Evolutionary conservation across 1,140 invertebrate genomes (phyloP).

Genomic region (Aethina tumida): DNA sequence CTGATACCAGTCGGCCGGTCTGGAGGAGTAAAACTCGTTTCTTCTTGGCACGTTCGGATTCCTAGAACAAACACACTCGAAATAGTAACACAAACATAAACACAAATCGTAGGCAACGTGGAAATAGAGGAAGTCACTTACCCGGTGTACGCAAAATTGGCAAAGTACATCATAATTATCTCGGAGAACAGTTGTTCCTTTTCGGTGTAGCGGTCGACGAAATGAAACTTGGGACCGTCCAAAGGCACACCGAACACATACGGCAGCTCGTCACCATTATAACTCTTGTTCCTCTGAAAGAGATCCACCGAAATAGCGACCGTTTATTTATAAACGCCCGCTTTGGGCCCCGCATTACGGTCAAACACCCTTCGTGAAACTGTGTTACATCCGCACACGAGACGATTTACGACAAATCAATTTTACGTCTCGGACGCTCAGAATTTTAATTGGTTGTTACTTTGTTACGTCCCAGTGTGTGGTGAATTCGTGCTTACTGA

Average conservation of each 20-base stretch:
- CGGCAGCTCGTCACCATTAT: constrained; percentile 74
- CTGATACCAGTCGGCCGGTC: constrained; percentile 49
- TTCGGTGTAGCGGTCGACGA: constrained; percentile 59
- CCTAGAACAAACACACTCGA: constrained; percentile 37
- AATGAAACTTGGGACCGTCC: constrained; percentile 60
- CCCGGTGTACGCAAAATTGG: constrained; percentile 83
- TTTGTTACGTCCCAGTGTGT: too few relatives aligned
- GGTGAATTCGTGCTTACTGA: too few relatives aligned
- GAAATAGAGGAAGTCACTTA: constrained; percentile 35
- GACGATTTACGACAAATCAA: too few relatives aligned
- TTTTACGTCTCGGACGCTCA: too few relatives aligned
- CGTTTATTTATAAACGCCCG: constrained; percentile 4
- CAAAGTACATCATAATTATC: constrained; percentile 77
- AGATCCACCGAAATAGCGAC: constrained; percentile 3
- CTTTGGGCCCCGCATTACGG: not conserved
- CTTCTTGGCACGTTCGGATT: constrained; percentile 62
- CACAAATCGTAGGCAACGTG: not conserved
- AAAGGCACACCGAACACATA: constrained; percentile 88
- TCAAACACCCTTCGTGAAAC: too few relatives aligned
- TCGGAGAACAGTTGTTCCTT: constrained; percentile 70
- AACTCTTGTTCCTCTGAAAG: constrained; percentile 26
- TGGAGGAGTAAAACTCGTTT: constrained; percentile 44
- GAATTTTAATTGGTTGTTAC: too few relatives aligned
- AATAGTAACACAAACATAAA: constrained; percentile 4
- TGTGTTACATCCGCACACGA: too few relatives aligned